Base-by-base conservation (phyloP, 2,113 vertebrate genomes). In the Oenanthe oenanthe region DNA sequence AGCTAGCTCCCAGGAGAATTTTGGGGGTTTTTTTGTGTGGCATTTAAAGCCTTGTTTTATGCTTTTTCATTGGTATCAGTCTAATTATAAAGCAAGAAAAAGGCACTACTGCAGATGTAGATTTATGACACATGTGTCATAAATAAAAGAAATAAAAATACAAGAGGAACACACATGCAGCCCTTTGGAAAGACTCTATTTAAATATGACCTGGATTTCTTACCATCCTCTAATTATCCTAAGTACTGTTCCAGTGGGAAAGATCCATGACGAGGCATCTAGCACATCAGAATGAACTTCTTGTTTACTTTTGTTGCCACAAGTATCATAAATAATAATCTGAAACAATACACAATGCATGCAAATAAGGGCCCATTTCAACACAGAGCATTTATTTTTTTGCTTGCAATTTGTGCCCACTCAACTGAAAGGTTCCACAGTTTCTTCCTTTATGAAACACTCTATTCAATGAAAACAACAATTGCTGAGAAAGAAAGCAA, bases 201-300 rank as follows among this genome's bases (percentile, higher is more conserved):
- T 86, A 91, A 91, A 94, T 78, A 87, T 81, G 71, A 91, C 70
- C 87, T 62, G 42, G 32, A 67, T 95, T 89, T 92, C 98, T 98
- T 98, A 98, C 98, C 98, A 98, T 97, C 98, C 98, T 95, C 98
- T 98, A 96, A 98, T 97, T 94, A 98, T 97, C 92, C 93, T 98
- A 84, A 98, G 95, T 36, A 97, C 90, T 24, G 97, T 92, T 89
- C 97, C 98, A 93, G 92, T 58, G 9, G 97, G 97, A 96, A 98
- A 98, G 77, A 92, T 90, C 98, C 98, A 98, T 4, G 96, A 94
- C 12, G 97, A 97, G 73, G 98, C 82, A 97, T 98, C 98, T 31
- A 93, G 92, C 93, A 98, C 89, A 91, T 97, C 98, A 85, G 82
- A 89, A 85, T 98, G 97, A 85, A 98, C 80, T 93, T 98, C 98